Conservation (phyloP, 2,888 invertebrate genomes). For the Sceliomorpha sp. region DNA sequence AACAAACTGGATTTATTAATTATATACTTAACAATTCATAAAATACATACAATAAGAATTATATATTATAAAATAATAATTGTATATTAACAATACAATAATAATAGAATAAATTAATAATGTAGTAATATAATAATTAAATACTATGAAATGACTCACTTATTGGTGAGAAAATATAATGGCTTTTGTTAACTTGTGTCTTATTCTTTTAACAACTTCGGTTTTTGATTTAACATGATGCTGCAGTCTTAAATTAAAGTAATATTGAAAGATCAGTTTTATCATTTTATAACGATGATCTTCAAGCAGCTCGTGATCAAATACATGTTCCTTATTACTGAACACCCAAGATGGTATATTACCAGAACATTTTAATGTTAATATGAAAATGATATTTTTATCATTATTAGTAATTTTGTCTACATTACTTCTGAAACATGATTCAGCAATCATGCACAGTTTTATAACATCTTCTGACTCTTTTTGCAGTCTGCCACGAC, state of each 20-base stretch:
- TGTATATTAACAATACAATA: no score
- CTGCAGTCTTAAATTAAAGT: background rate
- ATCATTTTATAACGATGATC: constrained; percentile 8
- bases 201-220: background rate
- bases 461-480: constrained; percentile 7
- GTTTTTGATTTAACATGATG: background rate
- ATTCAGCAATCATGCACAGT: constrained; percentile 12
- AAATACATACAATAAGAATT: no score
- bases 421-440: background rate
- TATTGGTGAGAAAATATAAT: constrained; percentile 9
- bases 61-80: no score
- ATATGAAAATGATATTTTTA: background rate
- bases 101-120: no score
- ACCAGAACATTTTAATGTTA: background rate
- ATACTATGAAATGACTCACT: no score
- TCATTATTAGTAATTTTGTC: background rate
- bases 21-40: no score
- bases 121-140: no score
- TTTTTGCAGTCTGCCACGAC: background rate
- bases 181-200: constrained; percentile 7
- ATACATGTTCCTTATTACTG: background rate
- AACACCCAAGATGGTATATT: constrained; percentile 6
- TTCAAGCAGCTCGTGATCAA: constrained; percentile 3
- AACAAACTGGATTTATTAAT: no score
- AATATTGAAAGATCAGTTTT: background rate